Evolutionary conservation across 2,888 invertebrate genomes (phyloP).

Genomic region (Sclerodermus sp.): DNA sequence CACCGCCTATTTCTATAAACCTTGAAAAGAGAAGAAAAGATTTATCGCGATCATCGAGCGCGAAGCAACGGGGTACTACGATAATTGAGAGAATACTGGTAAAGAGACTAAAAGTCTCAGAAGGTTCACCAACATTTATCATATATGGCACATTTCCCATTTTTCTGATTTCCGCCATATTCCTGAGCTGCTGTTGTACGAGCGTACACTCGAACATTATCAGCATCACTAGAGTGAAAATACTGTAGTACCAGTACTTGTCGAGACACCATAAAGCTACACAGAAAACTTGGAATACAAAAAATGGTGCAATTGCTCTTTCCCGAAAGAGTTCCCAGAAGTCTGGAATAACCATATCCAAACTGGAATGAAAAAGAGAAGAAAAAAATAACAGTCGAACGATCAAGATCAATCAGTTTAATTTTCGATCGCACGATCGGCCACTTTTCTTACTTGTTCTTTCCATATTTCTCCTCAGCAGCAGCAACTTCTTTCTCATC

Average conservation of each 20-base stretch:
- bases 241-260: conserved; percentile 97
- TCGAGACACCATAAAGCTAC: conserved; percentile 98
- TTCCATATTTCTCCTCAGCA: conserved; percentile 83
- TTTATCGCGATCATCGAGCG: no score
- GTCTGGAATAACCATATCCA: conserved; percentile 88
- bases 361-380: conserved; percentile 53
- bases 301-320: conserved; percentile 98
- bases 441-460: conserved; percentile 87
- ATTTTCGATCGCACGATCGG: no score
- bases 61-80: no score
- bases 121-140: conserved; percentile 70
- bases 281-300: conserved; percentile 99
- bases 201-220: conserved; percentile 96
- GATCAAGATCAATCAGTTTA: no score
- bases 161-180: conserved; percentile 98
- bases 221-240: conserved; percentile 95
- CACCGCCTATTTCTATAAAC: conserved; percentile 90
- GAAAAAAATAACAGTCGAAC: no score
- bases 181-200: conserved; percentile 95
- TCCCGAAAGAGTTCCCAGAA: conserved; percentile 96
- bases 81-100: no score
- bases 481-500: conserved; percentile 77
- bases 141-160: conserved; percentile 98
- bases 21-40: conserved; percentile 58
- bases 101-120: no score